Evolutionary conservation across 1,140 invertebrate species (phyloP), one percentile per base, ranked within the genome.

Genomic region (Eufriesea mexicana): DNA sequence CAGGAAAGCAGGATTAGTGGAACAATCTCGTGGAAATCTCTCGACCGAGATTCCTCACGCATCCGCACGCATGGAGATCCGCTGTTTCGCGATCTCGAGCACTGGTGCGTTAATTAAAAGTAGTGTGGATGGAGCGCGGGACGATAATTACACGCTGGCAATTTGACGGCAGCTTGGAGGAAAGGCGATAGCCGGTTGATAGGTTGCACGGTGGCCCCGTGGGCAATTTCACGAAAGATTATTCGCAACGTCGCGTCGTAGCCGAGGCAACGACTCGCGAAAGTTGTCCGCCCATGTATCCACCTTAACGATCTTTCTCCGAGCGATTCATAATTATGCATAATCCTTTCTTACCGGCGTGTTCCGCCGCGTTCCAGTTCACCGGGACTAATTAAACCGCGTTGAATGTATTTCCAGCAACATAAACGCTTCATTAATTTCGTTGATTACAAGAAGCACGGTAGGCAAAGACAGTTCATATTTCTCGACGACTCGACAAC

Each of bases 401-500:
- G 28, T 42, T 61, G 76, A 81, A 85, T 77, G 67, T 54, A 66
- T 77, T 49, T 49, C 23, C 54, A 51, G 45, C 57, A 75, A 73
- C 66, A 62, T 87, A 84, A 84, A 84, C 86, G 85, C 57, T 72
- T 84, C 82, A 76, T 87, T 87, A 88, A 88, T 87, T 71, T 76
- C 77, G 82, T 68, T 88, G 77, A 84, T 87, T 87, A 59, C 83
- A 84, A 78, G 82, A 83, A 79, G 51, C 77, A 79, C 77, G 12
- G 51, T 59, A 10, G 66, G 77, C 55, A 71, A 79, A 70, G 77
- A 71, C 77, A 71, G 77, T 49, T 18, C 54, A 79, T 79, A 71
- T 79, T 79, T 79, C 76, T 57, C 42, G 54, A 45, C 42, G 45
- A 42, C 28, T 64, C 54, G 23, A 57, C 62, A 74, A 47, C 45